Conservation (phyloP, 2,113 vertebrate genomes). For the Myrmecophaga tridactyla region DNA sequence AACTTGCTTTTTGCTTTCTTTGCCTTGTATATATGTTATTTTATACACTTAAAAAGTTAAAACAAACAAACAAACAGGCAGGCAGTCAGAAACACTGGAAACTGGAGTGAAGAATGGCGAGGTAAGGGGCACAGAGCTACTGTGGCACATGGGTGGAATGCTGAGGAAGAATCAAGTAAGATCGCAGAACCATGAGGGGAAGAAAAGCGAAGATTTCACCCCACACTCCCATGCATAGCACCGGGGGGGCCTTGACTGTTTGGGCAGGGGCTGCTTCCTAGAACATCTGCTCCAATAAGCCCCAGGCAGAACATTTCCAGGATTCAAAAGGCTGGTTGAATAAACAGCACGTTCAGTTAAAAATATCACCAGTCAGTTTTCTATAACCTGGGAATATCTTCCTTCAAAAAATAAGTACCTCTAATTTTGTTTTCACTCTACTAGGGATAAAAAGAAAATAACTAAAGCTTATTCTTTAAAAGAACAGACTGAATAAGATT, state of each 20-base stretch:
- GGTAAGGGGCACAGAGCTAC: background rate
- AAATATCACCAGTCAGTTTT: background rate
- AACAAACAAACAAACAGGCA: no score
- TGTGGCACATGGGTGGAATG: no score
- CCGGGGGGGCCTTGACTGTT: background rate
- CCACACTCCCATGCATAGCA: background rate
- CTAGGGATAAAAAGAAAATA: background rate
- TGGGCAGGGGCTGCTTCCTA: background rate
- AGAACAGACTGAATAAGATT: background rate
- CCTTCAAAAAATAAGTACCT: background rate
- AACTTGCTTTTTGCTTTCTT: no score
- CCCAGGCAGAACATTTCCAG: background rate
- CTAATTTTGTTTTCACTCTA: constrained; percentile 30
- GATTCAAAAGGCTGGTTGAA: background rate
- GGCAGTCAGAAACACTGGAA: background rate
- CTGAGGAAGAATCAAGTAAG: background rate
- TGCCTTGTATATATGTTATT: no score
- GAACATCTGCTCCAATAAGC: background rate
- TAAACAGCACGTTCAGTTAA: background rate
- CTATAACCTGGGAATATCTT: background rate
- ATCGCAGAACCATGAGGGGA: no score
- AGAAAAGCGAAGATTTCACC: no score
- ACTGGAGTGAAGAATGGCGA: background rate
- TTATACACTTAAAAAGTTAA: no score
- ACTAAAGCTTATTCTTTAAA: background rate